A percentile compares a stretch with the other conserved stretches of the same genome.
Conservation (phyloP, 53 echinoderm and acorn worm genomes). For the Holothuria scabra region DNA sequence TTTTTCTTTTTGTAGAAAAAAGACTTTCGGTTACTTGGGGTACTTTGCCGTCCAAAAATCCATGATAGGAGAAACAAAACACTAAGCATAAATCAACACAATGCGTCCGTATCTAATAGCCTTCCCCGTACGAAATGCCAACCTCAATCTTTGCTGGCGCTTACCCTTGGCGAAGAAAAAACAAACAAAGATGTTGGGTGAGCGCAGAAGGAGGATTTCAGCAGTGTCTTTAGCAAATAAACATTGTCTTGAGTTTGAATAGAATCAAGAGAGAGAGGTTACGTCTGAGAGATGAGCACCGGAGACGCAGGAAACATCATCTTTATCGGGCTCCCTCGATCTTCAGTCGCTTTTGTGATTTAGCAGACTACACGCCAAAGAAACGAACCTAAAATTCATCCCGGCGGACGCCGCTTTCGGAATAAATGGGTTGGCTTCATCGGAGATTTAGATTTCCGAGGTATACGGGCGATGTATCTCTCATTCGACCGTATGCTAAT, state of each 20-base stretch:
- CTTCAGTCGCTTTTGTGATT: slow-evolving; percentile 27
- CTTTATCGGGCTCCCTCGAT: background rate
- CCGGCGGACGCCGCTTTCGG: too few species aligned
- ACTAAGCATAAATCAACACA: slow-evolving; percentile 26
- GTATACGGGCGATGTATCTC: too few species aligned
- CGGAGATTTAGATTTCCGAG: too few species aligned
- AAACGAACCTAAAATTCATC: slow-evolving; percentile 20
- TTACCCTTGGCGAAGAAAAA: slow-evolving; percentile 38
- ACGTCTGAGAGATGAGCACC: slow-evolving; percentile 5
- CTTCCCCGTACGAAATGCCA: background rate
- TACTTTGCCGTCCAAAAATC: too few species aligned
- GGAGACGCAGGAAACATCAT: slow-evolving; percentile 39
- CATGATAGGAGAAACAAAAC: too few species aligned
- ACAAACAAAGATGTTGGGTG: slow-evolving; percentile 26
- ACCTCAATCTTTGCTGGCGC: slow-evolving; percentile 28
- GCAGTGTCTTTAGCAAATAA: slow-evolving; percentile 44
- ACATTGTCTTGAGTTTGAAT: slow-evolving; percentile 32
- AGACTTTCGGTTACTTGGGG: too few species aligned
- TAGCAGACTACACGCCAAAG: slow-evolving; percentile 31
- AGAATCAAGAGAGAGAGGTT: background rate
- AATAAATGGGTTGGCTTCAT: too few species aligned
- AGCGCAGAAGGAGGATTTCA: slow-evolving; percentile 20
- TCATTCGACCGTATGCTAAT: too few species aligned
- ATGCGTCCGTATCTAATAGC: slow-evolving; percentile 29
- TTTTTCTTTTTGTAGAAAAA: too few species aligned